Conservation (phyloP, 2,888 invertebrate species). For the Druceiella hillmani region DNA sequence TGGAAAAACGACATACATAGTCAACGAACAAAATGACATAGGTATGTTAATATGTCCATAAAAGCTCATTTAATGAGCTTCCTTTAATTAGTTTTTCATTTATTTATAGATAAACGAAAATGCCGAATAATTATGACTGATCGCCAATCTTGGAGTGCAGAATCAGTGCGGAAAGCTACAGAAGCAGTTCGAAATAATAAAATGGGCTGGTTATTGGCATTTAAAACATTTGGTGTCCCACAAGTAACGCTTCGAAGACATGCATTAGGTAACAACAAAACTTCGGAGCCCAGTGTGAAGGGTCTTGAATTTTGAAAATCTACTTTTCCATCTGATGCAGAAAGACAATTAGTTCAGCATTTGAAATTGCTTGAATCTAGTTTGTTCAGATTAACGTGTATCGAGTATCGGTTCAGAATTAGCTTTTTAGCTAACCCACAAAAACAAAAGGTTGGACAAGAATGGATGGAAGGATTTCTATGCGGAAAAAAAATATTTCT, state of each 20-base stretch:
- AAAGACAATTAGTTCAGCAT: conserved; percentile 13
- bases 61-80: background rate
- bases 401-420: conserved; percentile 10
- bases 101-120: too few relatives aligned
- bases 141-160: conserved; percentile 8
- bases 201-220: conserved; percentile 16
- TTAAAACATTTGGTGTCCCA: conserved; percentile 15
- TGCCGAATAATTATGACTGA: conserved; percentile 10
- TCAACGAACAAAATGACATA: conserved; percentile 8
- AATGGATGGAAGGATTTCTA: conserved; percentile 12
- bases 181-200: conserved; percentile 11
- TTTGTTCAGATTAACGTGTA: conserved; percentile 11
- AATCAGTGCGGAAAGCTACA: conserved; percentile 13
- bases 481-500: conserved; percentile 12
- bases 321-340: conserved; percentile 10
- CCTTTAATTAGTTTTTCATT: too few relatives aligned
- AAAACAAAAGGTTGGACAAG: conserved; percentile 13
- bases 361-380: conserved; percentile 9
- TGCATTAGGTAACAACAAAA: conserved; percentile 13
- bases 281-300: conserved; percentile 12
- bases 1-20: too few relatives aligned
- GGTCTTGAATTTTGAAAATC: conserved; percentile 11
- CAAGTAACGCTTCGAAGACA: conserved; percentile 16
- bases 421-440: conserved; percentile 7
- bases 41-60: background rate